phyloP scores from a whole-genome alignment of 2,797 vertebrate genomes.

The Centroberyx gerrardi region DNA sequence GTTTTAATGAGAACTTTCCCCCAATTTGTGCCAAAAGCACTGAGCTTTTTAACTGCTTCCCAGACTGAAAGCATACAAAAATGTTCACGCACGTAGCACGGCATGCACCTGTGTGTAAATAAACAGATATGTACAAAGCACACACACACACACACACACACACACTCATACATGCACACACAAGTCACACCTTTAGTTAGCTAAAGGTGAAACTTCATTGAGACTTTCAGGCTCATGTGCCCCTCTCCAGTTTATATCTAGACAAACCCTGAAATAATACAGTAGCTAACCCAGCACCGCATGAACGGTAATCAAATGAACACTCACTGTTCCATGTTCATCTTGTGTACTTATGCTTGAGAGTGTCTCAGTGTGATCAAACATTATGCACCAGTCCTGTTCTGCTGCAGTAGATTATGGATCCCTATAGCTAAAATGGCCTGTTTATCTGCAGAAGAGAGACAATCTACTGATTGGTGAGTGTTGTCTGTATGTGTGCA shows the following conservation, averaged over 20 bases:
- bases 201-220: not conserved
- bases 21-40: constrained; percentile 74
- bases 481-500: not conserved
- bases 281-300: constrained; percentile 32
- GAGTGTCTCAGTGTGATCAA: constrained; percentile 71
- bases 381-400: constrained; percentile 49
- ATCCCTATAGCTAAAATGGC: constrained; percentile 76
- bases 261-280: constrained; percentile 22
- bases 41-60: constrained; percentile 73
- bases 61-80: constrained; percentile 53
- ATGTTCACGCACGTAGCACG: constrained; percentile 10
- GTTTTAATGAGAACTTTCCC: constrained; percentile 84
- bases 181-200: not conserved
- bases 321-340: constrained; percentile 48
- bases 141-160: not conserved
- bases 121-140: constrained; percentile 18
- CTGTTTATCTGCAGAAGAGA: constrained; percentile 73
- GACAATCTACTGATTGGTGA: constrained; percentile 78
- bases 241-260: constrained; percentile 6
- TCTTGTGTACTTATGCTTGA: constrained; percentile 54
- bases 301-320: constrained; percentile 67
- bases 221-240: not conserved
- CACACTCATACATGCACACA: not conserved
- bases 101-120: constrained; percentile 48
- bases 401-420: constrained; percentile 71